Evolutionary conservation across 37 sponge, comb jelly and placozoan species (phyloP).

Genomic region (Aphrocallistes beatrix): DNA sequence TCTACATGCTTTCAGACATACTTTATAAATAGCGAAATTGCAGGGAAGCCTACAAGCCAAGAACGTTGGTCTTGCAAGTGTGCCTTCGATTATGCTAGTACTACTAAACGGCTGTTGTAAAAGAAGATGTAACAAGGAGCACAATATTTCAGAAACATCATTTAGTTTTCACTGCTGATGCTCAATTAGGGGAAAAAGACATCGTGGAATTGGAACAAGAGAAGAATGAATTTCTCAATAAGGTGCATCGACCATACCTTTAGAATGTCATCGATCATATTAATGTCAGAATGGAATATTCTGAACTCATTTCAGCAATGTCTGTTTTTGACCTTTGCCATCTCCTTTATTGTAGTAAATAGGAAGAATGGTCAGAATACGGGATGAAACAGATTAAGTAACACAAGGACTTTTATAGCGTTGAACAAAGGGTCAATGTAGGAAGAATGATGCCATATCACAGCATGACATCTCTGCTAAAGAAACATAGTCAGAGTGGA

Average conservation of each 20-base stretch:
- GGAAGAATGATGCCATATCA: neutral
- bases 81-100: neutral
- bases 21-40: constrained; percentile 20
- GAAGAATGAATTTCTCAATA: constrained; percentile 17
- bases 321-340: constrained; percentile 36
- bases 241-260: constrained; percentile 23
- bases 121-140: constrained; percentile 11
- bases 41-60: constrained; percentile 23
- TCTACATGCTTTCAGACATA: constrained; percentile 28
- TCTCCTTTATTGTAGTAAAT: constrained; percentile 22
- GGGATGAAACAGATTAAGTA: neutral
- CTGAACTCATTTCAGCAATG: constrained; percentile 29
- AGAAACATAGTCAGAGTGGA: neutral
- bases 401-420: constrained; percentile 26
- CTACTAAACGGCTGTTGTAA: neutral
- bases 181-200: constrained; percentile 13
- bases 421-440: constrained; percentile 6
- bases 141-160: constrained; percentile 23
- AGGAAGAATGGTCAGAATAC: constrained; percentile 8
- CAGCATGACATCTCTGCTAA: neutral
- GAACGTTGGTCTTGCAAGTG: constrained; percentile 16
- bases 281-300: neutral
- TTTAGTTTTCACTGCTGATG: constrained; percentile 21
- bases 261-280: constrained; percentile 21
- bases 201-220: constrained; percentile 2